phyloP scores from a whole-genome alignment of 2,113 vertebrate genomes.

The Pteronura brasiliensis region DNA sequence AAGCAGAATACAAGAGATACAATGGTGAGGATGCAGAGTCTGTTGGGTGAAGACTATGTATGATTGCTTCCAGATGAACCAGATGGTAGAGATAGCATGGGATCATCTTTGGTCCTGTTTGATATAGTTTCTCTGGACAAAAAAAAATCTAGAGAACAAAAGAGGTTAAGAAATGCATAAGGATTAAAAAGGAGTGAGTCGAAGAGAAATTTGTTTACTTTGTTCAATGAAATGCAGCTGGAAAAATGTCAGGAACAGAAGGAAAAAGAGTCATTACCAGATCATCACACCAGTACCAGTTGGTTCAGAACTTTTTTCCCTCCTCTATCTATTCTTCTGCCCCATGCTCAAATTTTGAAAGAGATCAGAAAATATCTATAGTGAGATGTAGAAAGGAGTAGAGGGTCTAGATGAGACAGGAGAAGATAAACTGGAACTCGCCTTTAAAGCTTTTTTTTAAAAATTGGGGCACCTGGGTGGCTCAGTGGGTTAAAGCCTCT shows the following conservation, averaged over 20 bases:
- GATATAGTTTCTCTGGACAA: background rate
- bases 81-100: accelerated
- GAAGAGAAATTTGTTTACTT: background rate
- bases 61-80: background rate
- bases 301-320: background rate
- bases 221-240: background rate
- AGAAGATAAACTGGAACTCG: background rate
- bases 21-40: too few species aligned
- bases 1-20: background rate
- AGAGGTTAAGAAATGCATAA: background rate
- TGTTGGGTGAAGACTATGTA: background rate
- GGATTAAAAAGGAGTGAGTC: background rate
- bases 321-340: background rate
- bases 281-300: background rate
- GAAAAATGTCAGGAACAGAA: background rate
- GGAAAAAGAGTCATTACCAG: background rate
- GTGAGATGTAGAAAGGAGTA: background rate
- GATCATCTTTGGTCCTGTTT: background rate
- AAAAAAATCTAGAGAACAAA: background rate
- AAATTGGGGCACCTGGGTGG: too few species aligned
- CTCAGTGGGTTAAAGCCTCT: too few species aligned
- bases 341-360: background rate
- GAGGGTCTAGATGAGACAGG: background rate
- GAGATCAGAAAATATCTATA: background rate
- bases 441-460: accelerated